Percentiles rank a stretch among this genome's conserved stretches.
phyloP scores from a whole-genome alignment of 2,113 vertebrate genomes.

The Ctenodactylus gundi region DNA sequence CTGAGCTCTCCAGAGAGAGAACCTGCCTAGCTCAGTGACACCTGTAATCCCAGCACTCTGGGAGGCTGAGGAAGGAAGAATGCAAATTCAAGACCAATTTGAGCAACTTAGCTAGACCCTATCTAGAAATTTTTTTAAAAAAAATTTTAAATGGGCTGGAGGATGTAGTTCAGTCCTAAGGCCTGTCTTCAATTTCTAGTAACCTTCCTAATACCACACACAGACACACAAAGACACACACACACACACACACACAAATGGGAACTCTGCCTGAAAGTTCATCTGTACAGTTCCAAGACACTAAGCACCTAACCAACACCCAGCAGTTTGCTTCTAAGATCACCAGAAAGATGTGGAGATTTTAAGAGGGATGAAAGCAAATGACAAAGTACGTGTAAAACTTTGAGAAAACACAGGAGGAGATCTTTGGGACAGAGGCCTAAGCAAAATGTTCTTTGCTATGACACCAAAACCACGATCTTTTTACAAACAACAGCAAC shows the following conservation, averaged over 20 bases:
- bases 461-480: not conserved
- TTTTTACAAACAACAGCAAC: not conserved
- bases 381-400: not conserved
- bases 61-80: too few species aligned
- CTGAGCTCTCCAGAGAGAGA: not conserved
- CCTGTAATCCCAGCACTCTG: too few species aligned
- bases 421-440: not conserved
- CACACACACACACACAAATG: too few species aligned
- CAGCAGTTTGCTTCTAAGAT: not conserved
- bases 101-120: too few species aligned
- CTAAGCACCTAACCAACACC: not conserved
- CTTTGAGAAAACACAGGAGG: not conserved
- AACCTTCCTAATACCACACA: too few species aligned
- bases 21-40: too few species aligned
- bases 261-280: not conserved
- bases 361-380: not conserved
- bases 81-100: too few species aligned
- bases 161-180: too few species aligned
- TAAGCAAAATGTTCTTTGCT: not conserved
- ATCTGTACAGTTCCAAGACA: not conserved
- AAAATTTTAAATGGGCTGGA: too few species aligned
- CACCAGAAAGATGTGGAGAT: not conserved
- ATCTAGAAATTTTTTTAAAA: too few species aligned
- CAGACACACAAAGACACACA: too few species aligned
- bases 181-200: too few species aligned